Conservation (phyloP, 2,888 invertebrate genomes). For the Globia sparganii region DNA sequence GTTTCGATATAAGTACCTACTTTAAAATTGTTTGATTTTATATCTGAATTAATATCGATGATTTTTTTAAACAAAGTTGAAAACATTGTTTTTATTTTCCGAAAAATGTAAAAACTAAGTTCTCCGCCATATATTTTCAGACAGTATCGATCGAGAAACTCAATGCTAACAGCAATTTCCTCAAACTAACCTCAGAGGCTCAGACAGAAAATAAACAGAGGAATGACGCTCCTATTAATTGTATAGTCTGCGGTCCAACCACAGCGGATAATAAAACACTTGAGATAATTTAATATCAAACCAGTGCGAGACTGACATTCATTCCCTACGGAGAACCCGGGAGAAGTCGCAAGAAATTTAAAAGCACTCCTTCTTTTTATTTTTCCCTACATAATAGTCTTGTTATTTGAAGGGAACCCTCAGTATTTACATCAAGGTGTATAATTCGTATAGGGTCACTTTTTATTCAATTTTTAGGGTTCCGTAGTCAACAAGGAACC, state of each 20-base stretch:
- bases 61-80: background rate
- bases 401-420: conserved; percentile 36
- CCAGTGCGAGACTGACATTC: conserved; percentile 28
- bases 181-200: background rate
- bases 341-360: conserved; percentile 17
- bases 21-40: background rate
- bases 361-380: conserved; percentile 41
- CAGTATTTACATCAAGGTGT: conserved; percentile 41
- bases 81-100: background rate
- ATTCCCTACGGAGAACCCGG: conserved; percentile 17
- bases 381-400: conserved; percentile 25
- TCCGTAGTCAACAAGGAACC: too few species aligned
- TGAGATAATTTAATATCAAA: conserved; percentile 32
- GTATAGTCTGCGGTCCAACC: background rate
- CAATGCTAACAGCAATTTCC: background rate
- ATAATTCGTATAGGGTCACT: conserved; percentile 39
- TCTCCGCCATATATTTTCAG: background rate
- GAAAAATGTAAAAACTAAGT: too few species aligned
- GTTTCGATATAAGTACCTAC: background rate
- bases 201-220: conserved; percentile 1
- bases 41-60: background rate
- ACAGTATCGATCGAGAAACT: background rate
- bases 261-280: conserved; percentile 9
- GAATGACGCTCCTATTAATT: background rate
- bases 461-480: conserved; percentile 2